Evolutionary conservation across 2,113 vertebrate genomes (phyloP), one percentile per base, ranked within the genome.

Genomic region (Formicarius rufipectus): DNA sequence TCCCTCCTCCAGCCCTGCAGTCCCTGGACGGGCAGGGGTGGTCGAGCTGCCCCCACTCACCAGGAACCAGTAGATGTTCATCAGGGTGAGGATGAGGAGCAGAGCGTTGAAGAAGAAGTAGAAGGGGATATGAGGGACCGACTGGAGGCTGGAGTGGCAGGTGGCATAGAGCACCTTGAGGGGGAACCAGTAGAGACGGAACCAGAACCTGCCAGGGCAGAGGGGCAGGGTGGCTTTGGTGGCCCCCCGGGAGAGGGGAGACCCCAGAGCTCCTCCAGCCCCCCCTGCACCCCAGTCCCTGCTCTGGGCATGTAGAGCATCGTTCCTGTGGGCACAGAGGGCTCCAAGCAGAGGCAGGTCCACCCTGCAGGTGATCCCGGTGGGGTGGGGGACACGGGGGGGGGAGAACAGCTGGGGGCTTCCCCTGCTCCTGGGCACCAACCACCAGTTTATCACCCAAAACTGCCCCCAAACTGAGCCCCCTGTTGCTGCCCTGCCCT

Each of bases 21-120:
- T 1, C n/a, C 66, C 87, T 0, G 2, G 62, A 35, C 40, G 16
- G 40, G 79, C 66, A 14, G 42, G 64, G 44, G 31, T 4, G 37
- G 37, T 80, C 5, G 25, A 63, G 67, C 64, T 53, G 16, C 50
- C 71, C 84, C 30, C 12, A 89, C 99, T 98, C 98, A 99, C 99
- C 99, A 99, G 96, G 92, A 99, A 99, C 99, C 99, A 99, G 97
- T 99, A 99, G 97, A 99, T 98, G 95, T 99, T 99, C 99, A 99
- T 99, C 90, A 98, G 97, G 12, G 98, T 98, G 96, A 99, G 98
- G 31, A 98, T 35, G 12, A 99, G 97, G 66, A 99, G 98, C 69
- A 99, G 98, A 3, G 97, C 55, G 9, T 99, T 99, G 98, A 99
- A 99, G 98, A 99, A 99, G 97, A 99, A 99, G 97, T 99, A 99